A percentile compares a stretch with the other conserved stretches of the same genome.
Evolutionary conservation across 2,888 invertebrate species (phyloP).

Genomic region (Apantesis nais): DNA sequence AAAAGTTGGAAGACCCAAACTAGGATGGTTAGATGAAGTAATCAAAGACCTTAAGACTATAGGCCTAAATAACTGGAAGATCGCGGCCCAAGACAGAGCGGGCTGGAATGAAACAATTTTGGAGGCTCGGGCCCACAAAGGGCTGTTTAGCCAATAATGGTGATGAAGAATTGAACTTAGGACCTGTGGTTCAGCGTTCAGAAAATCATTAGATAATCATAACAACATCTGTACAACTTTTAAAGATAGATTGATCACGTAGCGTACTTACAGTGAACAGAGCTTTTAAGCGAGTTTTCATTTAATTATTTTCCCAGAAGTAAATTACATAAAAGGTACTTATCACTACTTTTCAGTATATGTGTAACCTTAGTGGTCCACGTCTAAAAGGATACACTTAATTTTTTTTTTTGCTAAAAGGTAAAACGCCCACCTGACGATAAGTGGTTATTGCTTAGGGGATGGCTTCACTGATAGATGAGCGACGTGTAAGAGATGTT

Average conservation of each 20-base stretch:
- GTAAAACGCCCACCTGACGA: constrained; percentile 47
- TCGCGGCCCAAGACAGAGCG: no score
- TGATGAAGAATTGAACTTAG: no score
- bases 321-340: constrained; percentile 6
- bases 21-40: no score
- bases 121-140: no score
- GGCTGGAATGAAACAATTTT: no score
- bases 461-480: constrained; percentile 13
- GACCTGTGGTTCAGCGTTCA: no score
- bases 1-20: no score
- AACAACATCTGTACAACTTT: background rate
- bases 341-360: constrained; percentile 32
- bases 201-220: no score
- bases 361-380: constrained; percentile 35
- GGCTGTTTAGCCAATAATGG: no score
- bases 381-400: constrained; percentile 42
- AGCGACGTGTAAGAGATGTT: constrained; percentile 18
- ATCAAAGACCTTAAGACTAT: no score
- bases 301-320: background rate
- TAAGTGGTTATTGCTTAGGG: constrained; percentile 42
- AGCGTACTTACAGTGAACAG: background rate
- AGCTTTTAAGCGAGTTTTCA: background rate
- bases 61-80: no score
- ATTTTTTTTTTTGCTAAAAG: constrained; percentile 45
- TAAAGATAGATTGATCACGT: background rate